Evolutionary conservation across 1,140 invertebrate genomes (phyloP).

Genomic region (Halesus radiatus): DNA sequence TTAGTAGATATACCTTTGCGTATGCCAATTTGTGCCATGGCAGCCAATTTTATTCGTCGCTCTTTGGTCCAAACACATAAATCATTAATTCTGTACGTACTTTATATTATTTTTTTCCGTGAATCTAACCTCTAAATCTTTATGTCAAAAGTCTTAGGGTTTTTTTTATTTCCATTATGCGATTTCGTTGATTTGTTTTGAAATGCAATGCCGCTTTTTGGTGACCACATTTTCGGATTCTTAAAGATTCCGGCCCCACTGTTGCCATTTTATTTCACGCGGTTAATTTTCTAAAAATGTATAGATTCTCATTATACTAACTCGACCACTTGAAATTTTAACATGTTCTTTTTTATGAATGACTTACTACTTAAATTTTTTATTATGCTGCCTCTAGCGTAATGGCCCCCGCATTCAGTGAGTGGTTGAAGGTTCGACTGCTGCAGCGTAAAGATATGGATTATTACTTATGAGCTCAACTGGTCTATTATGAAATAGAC

Average conservation of each 20-base stretch:
- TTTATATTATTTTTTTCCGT: background rate
- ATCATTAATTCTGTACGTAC: background rate
- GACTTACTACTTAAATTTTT: too few species aligned
- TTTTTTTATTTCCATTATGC: background rate
- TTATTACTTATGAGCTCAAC: too few species aligned
- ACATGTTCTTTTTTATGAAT: too few species aligned
- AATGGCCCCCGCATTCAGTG: too few species aligned
- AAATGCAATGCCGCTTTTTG: background rate
- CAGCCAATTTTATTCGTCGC: background rate
- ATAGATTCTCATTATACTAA: too few species aligned
- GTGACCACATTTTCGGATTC: background rate
- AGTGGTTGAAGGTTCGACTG: too few species aligned
- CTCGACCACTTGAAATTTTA: background rate
- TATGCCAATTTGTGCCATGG: background rate
- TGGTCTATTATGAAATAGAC: too few species aligned
- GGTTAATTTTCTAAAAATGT: too few species aligned
- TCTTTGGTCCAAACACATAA: conserved; percentile 3
- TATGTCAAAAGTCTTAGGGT: background rate
- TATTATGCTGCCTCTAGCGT: too few species aligned
- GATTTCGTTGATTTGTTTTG: background rate
- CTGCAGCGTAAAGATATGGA: too few species aligned
- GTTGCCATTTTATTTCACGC: background rate
- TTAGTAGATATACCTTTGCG: too few species aligned
- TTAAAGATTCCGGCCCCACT: background rate
- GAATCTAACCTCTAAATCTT: background rate